phyloP scores from a whole-genome alignment of 23 tunicate genomes.

The Halocynthia roretzi region DNA sequence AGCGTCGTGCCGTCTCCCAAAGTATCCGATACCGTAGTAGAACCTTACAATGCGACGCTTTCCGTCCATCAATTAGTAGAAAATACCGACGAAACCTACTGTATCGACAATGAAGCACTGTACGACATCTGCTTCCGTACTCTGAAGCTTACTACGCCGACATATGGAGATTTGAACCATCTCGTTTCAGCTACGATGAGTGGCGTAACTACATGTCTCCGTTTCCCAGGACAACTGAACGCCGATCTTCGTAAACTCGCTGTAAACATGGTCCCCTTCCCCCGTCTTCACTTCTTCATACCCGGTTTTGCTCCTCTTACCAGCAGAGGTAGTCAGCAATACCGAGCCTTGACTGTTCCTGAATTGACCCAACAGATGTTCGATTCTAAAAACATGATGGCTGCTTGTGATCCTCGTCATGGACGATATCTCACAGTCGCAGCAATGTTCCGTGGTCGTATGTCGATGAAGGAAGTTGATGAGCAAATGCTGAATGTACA shows the following conservation, averaged over 20 bases:
- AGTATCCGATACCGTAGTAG: slow-evolving; percentile 88
- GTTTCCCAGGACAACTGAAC: slow-evolving; percentile 83
- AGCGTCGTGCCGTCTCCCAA: slow-evolving; percentile 88
- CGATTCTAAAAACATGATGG: slow-evolving; percentile 93
- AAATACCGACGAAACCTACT: slow-evolving; percentile 92
- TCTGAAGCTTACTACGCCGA: slow-evolving; percentile 82
- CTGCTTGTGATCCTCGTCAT: slow-evolving; percentile 92
- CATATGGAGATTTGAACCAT: slow-evolving; percentile 95
- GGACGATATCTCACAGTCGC: slow-evolving; percentile 91
- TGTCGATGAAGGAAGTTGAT: slow-evolving; percentile 95
- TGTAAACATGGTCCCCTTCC: slow-evolving; percentile 93
- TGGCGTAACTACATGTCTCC: slow-evolving; percentile 84
- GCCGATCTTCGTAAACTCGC: slow-evolving; percentile 94
- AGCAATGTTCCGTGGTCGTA: slow-evolving; percentile 96
- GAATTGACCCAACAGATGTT: slow-evolving; percentile 98
- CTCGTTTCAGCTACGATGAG: slow-evolving; percentile 94
- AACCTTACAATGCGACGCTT: slow-evolving; percentile 89
- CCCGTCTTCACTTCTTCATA: slow-evolving; percentile 95
- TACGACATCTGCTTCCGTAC: slow-evolving; percentile 91
- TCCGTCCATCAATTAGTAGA: slow-evolving; percentile 94
- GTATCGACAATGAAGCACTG: slow-evolving; percentile 85
- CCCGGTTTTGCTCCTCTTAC: slow-evolving; percentile 90
- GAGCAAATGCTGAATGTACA: slow-evolving; percentile 86
- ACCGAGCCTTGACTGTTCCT: slow-evolving; percentile 95
- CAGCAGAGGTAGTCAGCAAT: slow-evolving; percentile 83